Evolutionary conservation across 92 coral and sea anemone species (phyloP), one percentile per base, ranked within the genome.

Genomic region (Parazoanthus darwini): DNA sequence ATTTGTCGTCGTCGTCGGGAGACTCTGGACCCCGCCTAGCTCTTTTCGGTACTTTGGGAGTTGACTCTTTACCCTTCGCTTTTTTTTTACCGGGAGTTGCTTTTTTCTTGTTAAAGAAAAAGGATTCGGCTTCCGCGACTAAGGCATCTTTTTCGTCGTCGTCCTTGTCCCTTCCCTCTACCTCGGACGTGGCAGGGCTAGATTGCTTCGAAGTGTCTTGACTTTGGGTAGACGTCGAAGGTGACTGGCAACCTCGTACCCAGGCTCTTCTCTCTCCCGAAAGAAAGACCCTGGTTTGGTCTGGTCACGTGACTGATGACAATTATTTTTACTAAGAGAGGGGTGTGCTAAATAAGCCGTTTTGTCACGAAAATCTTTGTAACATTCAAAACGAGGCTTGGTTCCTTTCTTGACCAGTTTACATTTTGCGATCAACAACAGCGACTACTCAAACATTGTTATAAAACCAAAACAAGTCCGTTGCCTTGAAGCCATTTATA

Each of bases 401-500:
- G 33, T 51, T 80, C 71, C 73, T 80, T 91, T 91, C 82, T 91
- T 75, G 39, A 88, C 86, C 80, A 84, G 91, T 82, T 73, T 83
- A 16, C 91, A 89, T 29, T 84, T 74, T 59, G 86, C 89, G 38
- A 84, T 89, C 80, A 79, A 59, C 38, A 85, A 85, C 85, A 89
- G 89, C 50, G 68, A 37, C 43, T 89, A 86, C 86, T n/a, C n/a
- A n/a, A n/a, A n/a, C n/a, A n/a, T n/a, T n/a, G n/a, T n/a, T n/a
- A n/a, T n/a, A n/a, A n/a, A n/a, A n/a, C n/a, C n/a, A n/a, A n/a
- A n/a, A n/a, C n/a, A n/a, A n/a, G n/a, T n/a, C 44, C 33, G 39
- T 14, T 85, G 89, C 88, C 82, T 89, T 46, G 92, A 89, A 50
- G 88, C 83, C 25, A 83, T 85, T 46, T 91, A 88, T 81, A 74